These are phyloP conservation scores for Trachelus iudaicus DNA, from an alignment of 2,888 invertebrate species.

Conservation along the genomic window DNA sequence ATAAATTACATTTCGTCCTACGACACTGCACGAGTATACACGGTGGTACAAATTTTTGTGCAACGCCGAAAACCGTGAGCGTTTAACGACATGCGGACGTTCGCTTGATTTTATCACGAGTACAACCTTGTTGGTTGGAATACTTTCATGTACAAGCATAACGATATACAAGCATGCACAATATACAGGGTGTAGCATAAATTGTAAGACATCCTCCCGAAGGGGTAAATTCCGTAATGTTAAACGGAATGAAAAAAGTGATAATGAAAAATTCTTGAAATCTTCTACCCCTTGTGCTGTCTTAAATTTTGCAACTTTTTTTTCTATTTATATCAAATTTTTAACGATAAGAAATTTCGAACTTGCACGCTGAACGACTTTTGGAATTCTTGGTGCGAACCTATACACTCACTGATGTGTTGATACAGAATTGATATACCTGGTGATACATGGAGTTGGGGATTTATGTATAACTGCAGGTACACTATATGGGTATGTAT, in stretches of 20 bases:
- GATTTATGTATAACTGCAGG: slow-evolving; percentile 7
- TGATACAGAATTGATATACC: neutral
- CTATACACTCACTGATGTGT: neutral
- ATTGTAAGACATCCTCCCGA: neutral
- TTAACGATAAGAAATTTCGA: neutral
- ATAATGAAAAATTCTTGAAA: neutral
- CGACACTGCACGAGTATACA: neutral
- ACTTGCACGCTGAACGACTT: neutral
- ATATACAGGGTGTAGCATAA: neutral
- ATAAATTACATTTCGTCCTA: neutral
- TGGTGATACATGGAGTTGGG: neutral
- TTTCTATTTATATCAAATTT: no score
- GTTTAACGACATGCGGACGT: neutral
- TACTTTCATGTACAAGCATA: neutral
- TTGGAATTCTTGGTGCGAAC: neutral
- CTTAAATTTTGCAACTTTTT: neutral
- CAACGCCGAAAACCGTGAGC: neutral
- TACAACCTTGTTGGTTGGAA: neutral
- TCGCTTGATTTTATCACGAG: neutral
- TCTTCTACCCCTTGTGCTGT: neutral
- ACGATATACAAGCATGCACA: neutral
- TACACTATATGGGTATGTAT: slow-evolving; percentile 19
- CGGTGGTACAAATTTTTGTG: neutral
- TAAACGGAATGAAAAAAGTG: neutral
- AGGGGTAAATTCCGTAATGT: neutral